Evolutionary conservation across 2,888 invertebrate species (phyloP).

Genomic region (Blastobasis adustella): DNA sequence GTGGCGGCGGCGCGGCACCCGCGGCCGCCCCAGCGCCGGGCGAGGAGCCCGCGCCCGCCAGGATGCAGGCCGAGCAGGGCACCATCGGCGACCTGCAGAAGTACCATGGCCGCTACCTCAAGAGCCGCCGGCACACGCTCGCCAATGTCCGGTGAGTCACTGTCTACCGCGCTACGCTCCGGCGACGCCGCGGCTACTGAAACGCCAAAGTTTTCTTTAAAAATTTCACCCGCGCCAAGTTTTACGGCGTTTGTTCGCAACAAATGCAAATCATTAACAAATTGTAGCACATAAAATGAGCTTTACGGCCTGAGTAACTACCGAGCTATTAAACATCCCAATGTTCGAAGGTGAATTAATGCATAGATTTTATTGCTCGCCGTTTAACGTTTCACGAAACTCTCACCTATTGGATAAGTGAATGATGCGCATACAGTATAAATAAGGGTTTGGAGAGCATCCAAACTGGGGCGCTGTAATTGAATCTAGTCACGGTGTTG

Average conservation of each 20-base stretch:
- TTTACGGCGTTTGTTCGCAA: not conserved
- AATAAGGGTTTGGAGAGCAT: constrained; percentile 1
- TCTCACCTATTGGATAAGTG: not conserved
- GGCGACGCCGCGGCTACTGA: too few species aligned
- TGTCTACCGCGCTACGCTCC: not conserved
- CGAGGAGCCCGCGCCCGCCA: constrained; percentile 69
- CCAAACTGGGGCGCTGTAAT: not conserved
- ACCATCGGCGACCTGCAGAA: constrained; percentile 92
- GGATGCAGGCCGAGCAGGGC: constrained; percentile 95
- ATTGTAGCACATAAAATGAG: constrained; percentile 3
- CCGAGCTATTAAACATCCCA: constrained; percentile 1
- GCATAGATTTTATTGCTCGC: not conserved
- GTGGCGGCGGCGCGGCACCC: constrained; percentile 54
- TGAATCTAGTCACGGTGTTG: not conserved
- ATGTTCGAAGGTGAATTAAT: not conserved
- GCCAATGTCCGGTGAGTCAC: constrained; percentile 93
- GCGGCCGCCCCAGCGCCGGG: constrained; percentile 38
- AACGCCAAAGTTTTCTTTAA: too few species aligned
- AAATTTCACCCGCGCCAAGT: not conserved
- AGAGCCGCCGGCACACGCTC: constrained; percentile 90
- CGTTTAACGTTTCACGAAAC: not conserved
- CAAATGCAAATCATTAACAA: constrained; percentile 7
- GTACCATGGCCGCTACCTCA: constrained; percentile 89
- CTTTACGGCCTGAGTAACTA: constrained; percentile 4
- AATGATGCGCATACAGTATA: not conserved